Base-by-base conservation (phyloP, 1,140 invertebrate species). In the Oreohelix idahoensis region DNA sequence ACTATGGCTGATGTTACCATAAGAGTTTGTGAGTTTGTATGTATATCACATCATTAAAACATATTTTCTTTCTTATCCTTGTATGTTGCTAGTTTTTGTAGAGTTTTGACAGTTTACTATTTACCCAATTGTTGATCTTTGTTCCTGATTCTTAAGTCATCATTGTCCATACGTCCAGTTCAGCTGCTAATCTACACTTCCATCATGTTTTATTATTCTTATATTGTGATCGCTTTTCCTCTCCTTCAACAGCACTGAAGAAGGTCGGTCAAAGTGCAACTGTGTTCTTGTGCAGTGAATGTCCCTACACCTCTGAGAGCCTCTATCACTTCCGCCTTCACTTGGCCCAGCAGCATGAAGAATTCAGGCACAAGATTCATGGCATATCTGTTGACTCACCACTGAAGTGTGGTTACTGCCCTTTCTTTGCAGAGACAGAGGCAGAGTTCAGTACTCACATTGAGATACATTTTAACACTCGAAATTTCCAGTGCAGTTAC, bases 311-410 rank as follows among this genome's bases (percentile, higher is more conserved):
- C 0, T 71, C 78, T 20, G 84, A 84, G 26, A 84, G 83, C 35
- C 78, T 87, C 1, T 85, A 85, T 49, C 79, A 85, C n/a, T 87
- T 76, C 53, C 74, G 86, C 4, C 71, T 82, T 5, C 86, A 87
- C 53, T 36, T 84, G 35, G 81, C 83, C 39, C 26, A 51, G 2
- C 66, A 80, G 53, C 85, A 86, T 45, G 82, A 80, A 63, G 75
- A 42, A 39, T 84, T 80, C 71, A 45, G 20, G 0, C 69, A 86
- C 66, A 78, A 75, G 0, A 53, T 84, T 45, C 81, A 42, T 20
- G 84, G 84, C 32, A 23, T 53, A 23, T 39, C 69, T 13, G 77
- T 36, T n/a, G 79, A 80, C 29, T 74, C 84, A 0, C 84, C 84
- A 1, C 79, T 82, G 36, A 83, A 83, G 36, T 86, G 86, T 45